These are phyloP conservation scores for Lanistes nyassanus DNA, from an alignment of 1,140 invertebrate species.

Conservation along the genomic window DNA sequence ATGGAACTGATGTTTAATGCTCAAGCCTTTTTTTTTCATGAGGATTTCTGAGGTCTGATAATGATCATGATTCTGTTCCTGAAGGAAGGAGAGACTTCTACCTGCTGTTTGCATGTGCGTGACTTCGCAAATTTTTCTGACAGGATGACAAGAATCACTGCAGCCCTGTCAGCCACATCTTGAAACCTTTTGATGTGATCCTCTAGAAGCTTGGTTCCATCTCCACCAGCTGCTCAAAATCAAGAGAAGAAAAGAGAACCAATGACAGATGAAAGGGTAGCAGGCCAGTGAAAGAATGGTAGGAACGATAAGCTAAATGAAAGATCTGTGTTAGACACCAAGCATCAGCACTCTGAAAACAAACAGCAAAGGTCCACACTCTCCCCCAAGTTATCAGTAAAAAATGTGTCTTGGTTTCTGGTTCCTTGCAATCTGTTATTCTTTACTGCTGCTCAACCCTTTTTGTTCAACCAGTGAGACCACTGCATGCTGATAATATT, in stretches of 20 bases:
- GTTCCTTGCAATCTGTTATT: too few species aligned
- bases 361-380: not conserved
- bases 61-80: not conserved
- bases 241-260: not conserved
- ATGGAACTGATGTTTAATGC: too few species aligned
- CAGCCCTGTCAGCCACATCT: conserved; percentile 65
- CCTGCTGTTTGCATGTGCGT: conserved; percentile 66
- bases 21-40: too few species aligned
- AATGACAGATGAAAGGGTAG: not conserved
- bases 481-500: too few species aligned
- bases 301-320: too few species aligned
- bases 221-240: not conserved
- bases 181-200: conserved; percentile 56
- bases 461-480: too few species aligned
- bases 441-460: too few species aligned
- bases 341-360: not conserved
- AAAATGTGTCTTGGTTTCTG: too few species aligned
- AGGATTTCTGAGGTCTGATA: too few species aligned
- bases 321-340: too few species aligned
- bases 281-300: too few species aligned
- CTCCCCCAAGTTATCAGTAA: too few species aligned
- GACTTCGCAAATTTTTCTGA: conserved; percentile 65
- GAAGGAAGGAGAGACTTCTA: conserved; percentile 24
- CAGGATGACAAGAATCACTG: conserved; percentile 62
- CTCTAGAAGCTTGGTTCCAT: conserved; percentile 1